Conservation (phyloP, 1,140 invertebrate species). For the Eriosoma lanigerum region DNA sequence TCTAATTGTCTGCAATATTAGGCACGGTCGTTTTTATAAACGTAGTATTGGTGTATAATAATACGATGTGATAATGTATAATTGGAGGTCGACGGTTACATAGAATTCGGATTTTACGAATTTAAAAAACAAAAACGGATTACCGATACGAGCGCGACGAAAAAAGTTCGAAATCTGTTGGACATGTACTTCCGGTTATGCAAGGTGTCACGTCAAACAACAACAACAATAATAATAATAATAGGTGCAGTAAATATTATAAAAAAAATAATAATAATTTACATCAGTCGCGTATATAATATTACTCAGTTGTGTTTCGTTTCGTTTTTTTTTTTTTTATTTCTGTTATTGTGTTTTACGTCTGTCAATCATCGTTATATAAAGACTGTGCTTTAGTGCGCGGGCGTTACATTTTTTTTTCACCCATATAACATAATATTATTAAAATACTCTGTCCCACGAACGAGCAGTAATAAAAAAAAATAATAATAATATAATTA, state of each 20-base stretch:
- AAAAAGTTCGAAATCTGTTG: neutral
- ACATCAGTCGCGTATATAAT: neutral
- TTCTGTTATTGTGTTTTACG: constrained; percentile 27
- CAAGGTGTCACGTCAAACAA: neutral
- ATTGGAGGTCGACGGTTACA: neutral
- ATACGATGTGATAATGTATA: neutral
- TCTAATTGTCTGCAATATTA: too few species aligned
- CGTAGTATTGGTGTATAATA: too few species aligned
- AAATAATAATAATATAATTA: neutral
- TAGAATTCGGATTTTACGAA: neutral
- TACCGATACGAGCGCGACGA: neutral
- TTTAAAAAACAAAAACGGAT: too few species aligned
- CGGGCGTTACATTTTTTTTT: constrained; percentile 12
- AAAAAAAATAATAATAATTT: neutral
- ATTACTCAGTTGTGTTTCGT: neutral
- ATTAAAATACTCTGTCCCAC: neutral
- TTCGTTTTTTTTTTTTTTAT: constrained; percentile 11
- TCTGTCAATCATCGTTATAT: constrained; percentile 49
- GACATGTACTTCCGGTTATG: neutral
- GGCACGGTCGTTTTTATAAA: too few species aligned
- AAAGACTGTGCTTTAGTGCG: constrained; percentile 16
- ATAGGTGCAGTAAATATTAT: neutral
- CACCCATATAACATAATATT: neutral
- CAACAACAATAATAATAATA: neutral
- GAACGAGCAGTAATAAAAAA: neutral